Evolutionary conservation across 2,113 vertebrate genomes (phyloP).

Genomic region (Cercocebus atys): DNA sequence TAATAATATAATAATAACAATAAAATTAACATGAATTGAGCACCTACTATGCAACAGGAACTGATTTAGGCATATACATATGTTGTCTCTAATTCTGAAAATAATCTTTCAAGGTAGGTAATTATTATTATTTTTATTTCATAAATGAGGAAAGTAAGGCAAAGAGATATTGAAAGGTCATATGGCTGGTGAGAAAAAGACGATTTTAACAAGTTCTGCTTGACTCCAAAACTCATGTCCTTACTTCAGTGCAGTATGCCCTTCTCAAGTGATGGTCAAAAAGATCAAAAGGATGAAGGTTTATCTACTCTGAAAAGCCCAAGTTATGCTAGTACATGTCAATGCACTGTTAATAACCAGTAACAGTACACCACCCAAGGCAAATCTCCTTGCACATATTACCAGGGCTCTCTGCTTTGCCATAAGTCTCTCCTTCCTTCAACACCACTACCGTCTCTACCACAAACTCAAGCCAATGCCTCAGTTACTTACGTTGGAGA

Average conservation of each 20-base stretch:
- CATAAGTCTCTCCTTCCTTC: not conserved
- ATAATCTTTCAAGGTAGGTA: not conserved
- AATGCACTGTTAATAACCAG: not conserved
- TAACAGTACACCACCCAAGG: not conserved
- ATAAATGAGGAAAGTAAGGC: not conserved
- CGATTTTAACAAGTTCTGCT: not conserved
- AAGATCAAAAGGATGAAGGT: not conserved
- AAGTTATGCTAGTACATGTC: not conserved
- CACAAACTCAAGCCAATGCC: not conserved
- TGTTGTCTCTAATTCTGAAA: constrained; percentile 14
- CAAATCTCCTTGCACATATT: not conserved
- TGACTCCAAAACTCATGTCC: not conserved
- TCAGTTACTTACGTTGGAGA: not conserved
- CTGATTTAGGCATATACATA: not conserved
- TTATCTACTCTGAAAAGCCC: not conserved
- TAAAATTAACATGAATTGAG: not conserved
- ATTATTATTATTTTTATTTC: not conserved
- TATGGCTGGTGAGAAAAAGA: not conserved
- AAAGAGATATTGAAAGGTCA: not conserved
- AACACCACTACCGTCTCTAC: not conserved
- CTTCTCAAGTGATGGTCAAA: not conserved
- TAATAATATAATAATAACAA: not conserved
- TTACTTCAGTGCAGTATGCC: not conserved
- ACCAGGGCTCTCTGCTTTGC: not conserved
- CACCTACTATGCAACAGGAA: not conserved